These are phyloP conservation scores for Glareola pratincola DNA, from an alignment of 2,113 vertebrate species.

Conservation along the genomic window DNA sequence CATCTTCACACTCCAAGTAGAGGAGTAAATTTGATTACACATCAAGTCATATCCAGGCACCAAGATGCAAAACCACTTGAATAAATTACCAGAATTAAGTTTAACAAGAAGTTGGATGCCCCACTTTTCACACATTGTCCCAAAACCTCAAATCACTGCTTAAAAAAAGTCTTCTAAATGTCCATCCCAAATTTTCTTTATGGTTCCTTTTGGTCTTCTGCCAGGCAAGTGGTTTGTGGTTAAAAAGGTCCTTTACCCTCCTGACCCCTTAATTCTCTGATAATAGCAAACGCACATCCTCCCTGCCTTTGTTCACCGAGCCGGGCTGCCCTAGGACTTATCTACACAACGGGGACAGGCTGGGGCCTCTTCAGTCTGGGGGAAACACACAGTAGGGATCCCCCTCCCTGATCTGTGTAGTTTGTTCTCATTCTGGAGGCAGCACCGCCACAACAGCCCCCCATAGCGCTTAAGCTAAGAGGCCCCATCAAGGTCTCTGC, in stretches of 20 bases:
- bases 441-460: background rate
- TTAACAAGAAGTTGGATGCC: background rate
- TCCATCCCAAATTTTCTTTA: background rate
- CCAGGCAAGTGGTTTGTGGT: background rate
- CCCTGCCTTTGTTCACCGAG: background rate
- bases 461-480: background rate
- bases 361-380: background rate
- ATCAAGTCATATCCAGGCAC: background rate
- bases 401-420: accelerated
- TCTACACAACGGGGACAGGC: background rate
- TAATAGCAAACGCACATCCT: background rate
- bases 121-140: background rate
- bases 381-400: background rate
- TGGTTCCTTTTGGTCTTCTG: background rate
- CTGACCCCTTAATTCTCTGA: background rate
- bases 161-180: background rate
- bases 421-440: background rate
- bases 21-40: background rate
- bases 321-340: background rate
- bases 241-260: background rate
- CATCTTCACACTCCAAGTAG: background rate
- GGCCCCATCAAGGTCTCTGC: background rate
- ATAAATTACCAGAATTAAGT: background rate
- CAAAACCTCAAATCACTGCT: background rate
- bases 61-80: background rate